A percentile compares a stretch with the other conserved stretches of the same genome.
Conservation (phyloP, 2,888 invertebrate genomes). For the Melanchra persicariae region DNA sequence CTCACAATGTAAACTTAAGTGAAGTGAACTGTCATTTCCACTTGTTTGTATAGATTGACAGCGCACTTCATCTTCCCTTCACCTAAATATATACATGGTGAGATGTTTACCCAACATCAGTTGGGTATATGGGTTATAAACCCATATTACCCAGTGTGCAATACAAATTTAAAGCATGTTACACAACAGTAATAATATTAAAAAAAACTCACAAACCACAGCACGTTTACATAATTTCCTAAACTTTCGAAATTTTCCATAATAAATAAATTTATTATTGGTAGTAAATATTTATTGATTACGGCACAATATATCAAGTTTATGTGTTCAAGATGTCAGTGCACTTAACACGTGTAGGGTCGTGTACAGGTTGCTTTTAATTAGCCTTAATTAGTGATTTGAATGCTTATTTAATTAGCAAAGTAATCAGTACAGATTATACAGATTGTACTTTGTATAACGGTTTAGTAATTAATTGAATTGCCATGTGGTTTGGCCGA, state of each 20-base stretch:
- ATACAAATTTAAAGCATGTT: neutral
- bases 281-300: constrained; percentile 25
- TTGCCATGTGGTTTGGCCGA: neutral
- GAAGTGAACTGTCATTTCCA: too few species aligned
- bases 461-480: constrained; percentile 1
- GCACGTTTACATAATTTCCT: constrained; percentile 30
- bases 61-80: too few species aligned
- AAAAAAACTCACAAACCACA: constrained; percentile 15
- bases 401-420: constrained; percentile 18
- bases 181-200: neutral
- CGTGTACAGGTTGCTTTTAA: constrained; percentile 2
- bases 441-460: constrained; percentile 9
- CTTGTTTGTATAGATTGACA: too few species aligned
- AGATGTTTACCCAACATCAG: too few species aligned
- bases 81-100: too few species aligned
- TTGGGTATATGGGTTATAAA: too few species aligned
- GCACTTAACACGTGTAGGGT: constrained; percentile 21
- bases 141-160: neutral
- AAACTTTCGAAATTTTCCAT: constrained; percentile 36
- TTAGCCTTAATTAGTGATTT: constrained; percentile 6
- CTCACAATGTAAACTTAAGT: too few species aligned
- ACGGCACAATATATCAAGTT: constrained; percentile 1
- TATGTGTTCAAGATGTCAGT: constrained; percentile 14
- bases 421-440: constrained; percentile 2
- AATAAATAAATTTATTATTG: constrained; percentile 25